A percentile compares a stretch with the other conserved stretches of the same genome.
phyloP scores from a whole-genome alignment of 2,113 vertebrate genomes.

The Paedocypris sp. region DNA sequence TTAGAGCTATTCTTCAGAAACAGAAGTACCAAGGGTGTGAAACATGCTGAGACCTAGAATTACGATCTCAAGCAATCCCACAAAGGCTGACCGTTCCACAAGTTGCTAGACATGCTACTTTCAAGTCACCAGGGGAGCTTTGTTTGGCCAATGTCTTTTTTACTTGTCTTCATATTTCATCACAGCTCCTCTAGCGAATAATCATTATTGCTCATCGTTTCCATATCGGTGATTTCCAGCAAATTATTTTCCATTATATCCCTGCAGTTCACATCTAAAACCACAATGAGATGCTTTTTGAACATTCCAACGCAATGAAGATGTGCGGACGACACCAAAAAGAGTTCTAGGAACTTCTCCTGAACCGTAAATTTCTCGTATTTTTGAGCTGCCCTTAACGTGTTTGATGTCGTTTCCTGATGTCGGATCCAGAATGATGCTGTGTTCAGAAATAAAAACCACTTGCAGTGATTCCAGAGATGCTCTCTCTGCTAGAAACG shows the following conservation, averaged over 20 bases:
- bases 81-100: constrained; percentile 19
- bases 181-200: constrained; percentile 14
- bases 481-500: constrained; percentile 27
- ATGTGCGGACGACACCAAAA: no score
- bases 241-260: constrained; percentile 1
- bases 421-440: constrained; percentile 4
- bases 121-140: constrained; percentile 12
- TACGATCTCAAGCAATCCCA: constrained; percentile 16
- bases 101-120: constrained; percentile 26
- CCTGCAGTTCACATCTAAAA: constrained; percentile 21
- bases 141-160: constrained; percentile 12
- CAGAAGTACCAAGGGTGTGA: no score
- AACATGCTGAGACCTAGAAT: constrained; percentile 14
- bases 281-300: no score
- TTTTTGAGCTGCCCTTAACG: background rate
- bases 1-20: no score
- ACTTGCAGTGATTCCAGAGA: constrained; percentile 26
- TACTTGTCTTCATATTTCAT: constrained; percentile 22
- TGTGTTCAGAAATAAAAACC: constrained; percentile 35
- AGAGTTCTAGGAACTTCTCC: no score
- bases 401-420: constrained; percentile 23
- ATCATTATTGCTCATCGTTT: constrained; percentile 6
- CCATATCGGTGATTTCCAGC: constrained; percentile 1
- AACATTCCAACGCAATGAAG: no score
- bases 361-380: no score